Base-by-base conservation (phyloP, 1,140 invertebrate species). In the Philaenus spumarius region DNA sequence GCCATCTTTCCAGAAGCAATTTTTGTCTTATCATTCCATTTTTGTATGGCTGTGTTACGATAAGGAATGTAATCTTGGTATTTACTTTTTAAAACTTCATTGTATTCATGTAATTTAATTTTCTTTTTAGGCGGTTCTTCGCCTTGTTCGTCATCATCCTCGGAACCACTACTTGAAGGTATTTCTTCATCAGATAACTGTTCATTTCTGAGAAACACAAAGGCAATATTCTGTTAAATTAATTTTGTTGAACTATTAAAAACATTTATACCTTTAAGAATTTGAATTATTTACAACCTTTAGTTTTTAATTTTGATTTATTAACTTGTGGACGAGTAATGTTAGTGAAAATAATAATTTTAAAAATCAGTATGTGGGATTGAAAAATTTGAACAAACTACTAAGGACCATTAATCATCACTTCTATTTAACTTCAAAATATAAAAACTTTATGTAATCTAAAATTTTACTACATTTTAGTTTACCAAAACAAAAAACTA, bases 1-100 rank as follows among this genome's bases (percentile, higher is more conserved):
- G 71, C 78, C 3, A 72, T 74, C 52, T 81, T 80, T 1, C 81
- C 78, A 43, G 78, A 79, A 2, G 83, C 77, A 15, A 90, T 68
- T 63, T 83, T 78, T 0, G 91, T 96, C 70, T 92, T 93, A 57
- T 95, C 89, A 74, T 94, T 88, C 93, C 93, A 98, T 71, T 93
- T 94, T 65, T 93, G 83, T 59, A 96, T 85, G 35, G 83, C 81
- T 26, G 78, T 69, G 71, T 92, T 85, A 74, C 91, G 81, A 64
- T 85, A 93, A n/a, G 78, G 67, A 60, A 71, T 75, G 60, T 90
- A 90, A 2, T 74, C 72, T 64, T 82, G 73, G 68, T 90, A 83
- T 54, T 77, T 74, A 56, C 79, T 76, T 15, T 76, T 66, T 15
- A 95, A 70, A 52, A 82, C 71, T 50, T 73, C 73, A 61, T 83